phyloP scores from a whole-genome alignment of 2,888 invertebrate genomes.

The Spilosoma lubricipeda region DNA sequence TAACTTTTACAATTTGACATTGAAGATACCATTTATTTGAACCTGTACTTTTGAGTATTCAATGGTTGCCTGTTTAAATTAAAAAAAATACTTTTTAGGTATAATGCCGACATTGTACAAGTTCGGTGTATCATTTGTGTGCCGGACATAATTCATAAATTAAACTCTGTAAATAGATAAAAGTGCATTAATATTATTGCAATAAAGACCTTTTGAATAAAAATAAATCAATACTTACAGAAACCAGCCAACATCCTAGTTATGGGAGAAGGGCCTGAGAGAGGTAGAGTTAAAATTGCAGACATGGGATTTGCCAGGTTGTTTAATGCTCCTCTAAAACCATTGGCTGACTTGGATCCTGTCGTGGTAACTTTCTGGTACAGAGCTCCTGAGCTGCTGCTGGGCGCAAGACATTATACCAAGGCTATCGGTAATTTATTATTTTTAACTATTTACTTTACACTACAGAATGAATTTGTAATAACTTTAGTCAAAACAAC shows the following conservation, averaged over 20 bases:
- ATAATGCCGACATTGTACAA: no score
- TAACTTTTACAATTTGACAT: no score
- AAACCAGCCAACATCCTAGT: conserved; percentile 99
- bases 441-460: not conserved
- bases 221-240: conserved; percentile 69
- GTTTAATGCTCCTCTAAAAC: conserved; percentile 99
- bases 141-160: no score
- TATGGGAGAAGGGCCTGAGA: conserved; percentile 99
- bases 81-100: no score
- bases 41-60: no score
- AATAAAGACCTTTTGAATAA: no score
- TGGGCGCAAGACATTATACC: conserved; percentile 98
- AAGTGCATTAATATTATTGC: no score
- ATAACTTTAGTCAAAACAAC: not conserved
- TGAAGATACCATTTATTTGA: no score
- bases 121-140: no score
- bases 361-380: conserved; percentile 99
- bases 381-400: conserved; percentile 97
- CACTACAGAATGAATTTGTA: not conserved
- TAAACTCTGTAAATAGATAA: no score
- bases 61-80: no score
- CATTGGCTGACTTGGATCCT: conserved; percentile 98
- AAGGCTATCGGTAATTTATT: conserved; percentile 94
- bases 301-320: conserved; percentile 99
- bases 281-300: conserved; percentile 98